Evolutionary conservation across 2,888 invertebrate genomes (phyloP).

Genomic region (Sarcophaga variegata): DNA sequence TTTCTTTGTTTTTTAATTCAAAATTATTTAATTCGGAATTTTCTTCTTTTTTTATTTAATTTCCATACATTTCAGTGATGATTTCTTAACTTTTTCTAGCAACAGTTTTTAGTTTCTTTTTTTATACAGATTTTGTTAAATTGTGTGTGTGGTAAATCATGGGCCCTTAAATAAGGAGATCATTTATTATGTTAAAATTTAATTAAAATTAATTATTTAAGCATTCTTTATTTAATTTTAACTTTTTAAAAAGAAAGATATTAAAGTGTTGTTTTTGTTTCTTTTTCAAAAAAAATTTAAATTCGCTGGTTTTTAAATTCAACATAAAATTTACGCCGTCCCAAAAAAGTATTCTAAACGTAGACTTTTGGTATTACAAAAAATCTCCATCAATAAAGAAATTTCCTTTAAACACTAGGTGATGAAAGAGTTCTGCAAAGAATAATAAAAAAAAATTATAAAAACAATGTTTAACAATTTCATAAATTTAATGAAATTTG

Average conservation of each 20-base stretch:
- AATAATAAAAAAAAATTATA: neutral
- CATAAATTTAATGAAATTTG: no score
- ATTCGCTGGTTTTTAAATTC: conserved; percentile 57
- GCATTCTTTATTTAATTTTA: conserved; percentile 43
- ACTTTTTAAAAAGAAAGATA: conserved; percentile 18
- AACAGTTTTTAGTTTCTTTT: conserved; percentile 69
- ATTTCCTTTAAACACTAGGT: conserved; percentile 23
- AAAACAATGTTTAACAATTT: no score
- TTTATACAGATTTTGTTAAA: conserved; percentile 42
- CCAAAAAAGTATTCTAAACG: no score
- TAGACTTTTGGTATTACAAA: neutral
- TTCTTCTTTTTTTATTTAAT: conserved; percentile 39
- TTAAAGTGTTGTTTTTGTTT: conserved; percentile 34
- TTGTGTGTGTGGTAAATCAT: conserved; percentile 26
- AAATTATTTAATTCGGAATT: conserved; percentile 56
- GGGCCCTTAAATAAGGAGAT: conserved; percentile 72
- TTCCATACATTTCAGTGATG: neutral
- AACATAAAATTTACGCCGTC: conserved; percentile 19
- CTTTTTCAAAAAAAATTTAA: conserved; percentile 46
- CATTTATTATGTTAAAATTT: conserved; percentile 63
- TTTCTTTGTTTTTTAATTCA: conserved; percentile 44
- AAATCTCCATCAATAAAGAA: conserved; percentile 3
- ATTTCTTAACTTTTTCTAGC: conserved; percentile 71
- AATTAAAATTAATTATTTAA: conserved; percentile 16
- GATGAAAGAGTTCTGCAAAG: conserved; percentile 44